A percentile compares a stretch with the other conserved stretches of the same genome.
Conservation (phyloP, 2,113 vertebrate genomes). For the Charina bottae region DNA sequence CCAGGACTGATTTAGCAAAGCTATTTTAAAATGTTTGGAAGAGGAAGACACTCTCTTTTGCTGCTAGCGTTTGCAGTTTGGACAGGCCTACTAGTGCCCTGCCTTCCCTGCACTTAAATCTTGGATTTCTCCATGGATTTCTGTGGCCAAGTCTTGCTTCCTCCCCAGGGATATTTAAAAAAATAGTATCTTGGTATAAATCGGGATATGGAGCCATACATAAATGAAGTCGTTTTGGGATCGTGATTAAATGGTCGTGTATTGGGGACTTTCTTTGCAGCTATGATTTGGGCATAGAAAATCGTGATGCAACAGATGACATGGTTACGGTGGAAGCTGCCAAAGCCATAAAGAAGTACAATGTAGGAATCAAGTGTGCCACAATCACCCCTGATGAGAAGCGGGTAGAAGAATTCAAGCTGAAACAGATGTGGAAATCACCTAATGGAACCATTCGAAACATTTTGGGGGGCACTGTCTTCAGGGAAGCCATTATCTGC, state of each 20-base stretch:
- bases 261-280: constrained; percentile 67
- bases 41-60: not conserved
- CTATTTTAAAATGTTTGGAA: not conserved
- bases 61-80: not conserved
- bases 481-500: constrained; percentile 97
- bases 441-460: constrained; percentile 98
- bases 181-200: not conserved
- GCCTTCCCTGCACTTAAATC: not conserved
- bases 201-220: not conserved
- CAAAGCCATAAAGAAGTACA: constrained; percentile 89
- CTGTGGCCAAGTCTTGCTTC: not conserved
- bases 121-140: not conserved
- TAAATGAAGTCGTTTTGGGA: not conserved
- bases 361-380: constrained; percentile 94
- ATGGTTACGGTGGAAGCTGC: constrained; percentile 92
- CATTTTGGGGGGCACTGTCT: constrained; percentile 96
- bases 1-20: not conserved
- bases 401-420: constrained; percentile 93
- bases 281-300: constrained; percentile 94
- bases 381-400: constrained; percentile 98
- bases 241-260: not conserved
- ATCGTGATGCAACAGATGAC: constrained; percentile 90
- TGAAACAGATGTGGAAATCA: constrained; percentile 99
- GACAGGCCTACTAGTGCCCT: not conserved
- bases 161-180: not conserved